A percentile compares a stretch with the other conserved stretches of the same genome.
phyloP scores from a whole-genome alignment of 2,888 invertebrate species.

The Lasioglossum marginatum region DNA sequence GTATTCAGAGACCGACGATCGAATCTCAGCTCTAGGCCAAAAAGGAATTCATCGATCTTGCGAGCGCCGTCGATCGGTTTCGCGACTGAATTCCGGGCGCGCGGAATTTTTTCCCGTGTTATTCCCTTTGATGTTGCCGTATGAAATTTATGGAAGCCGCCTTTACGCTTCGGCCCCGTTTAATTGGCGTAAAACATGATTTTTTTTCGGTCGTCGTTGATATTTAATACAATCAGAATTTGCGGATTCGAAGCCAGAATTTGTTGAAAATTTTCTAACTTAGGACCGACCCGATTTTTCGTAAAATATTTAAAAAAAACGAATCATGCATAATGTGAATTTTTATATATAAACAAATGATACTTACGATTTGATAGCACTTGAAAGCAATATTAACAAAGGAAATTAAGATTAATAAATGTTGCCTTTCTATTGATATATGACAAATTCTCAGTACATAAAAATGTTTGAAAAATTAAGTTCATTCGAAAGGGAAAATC shows the following conservation, averaged over 20 bases:
- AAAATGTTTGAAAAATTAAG: not conserved
- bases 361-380: not conserved
- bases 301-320: too few species aligned
- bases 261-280: too few species aligned
- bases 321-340: not conserved
- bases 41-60: constrained; percentile 29
- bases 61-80: constrained; percentile 5
- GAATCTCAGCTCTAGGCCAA: not conserved
- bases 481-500: not conserved
- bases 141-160: not conserved
- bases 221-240: not conserved
- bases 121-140: constrained; percentile 1
- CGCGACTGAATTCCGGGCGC: not conserved
- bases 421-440: not conserved
- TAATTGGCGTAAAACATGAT: not conserved
- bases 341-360: not conserved
- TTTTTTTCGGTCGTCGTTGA: not conserved
- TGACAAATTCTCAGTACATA: not conserved
- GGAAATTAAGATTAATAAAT: not conserved
- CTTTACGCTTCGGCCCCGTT: not conserved
- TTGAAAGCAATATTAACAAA: not conserved
- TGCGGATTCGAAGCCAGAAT: too few species aligned
- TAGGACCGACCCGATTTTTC: too few species aligned
- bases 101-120: constrained; percentile 2
- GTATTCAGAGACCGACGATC: constrained; percentile 25